Percentiles rank a stretch among this genome's conserved stretches.
phyloP scores from a whole-genome alignment of 2,113 vertebrate species.

The Colinus virginianus region DNA sequence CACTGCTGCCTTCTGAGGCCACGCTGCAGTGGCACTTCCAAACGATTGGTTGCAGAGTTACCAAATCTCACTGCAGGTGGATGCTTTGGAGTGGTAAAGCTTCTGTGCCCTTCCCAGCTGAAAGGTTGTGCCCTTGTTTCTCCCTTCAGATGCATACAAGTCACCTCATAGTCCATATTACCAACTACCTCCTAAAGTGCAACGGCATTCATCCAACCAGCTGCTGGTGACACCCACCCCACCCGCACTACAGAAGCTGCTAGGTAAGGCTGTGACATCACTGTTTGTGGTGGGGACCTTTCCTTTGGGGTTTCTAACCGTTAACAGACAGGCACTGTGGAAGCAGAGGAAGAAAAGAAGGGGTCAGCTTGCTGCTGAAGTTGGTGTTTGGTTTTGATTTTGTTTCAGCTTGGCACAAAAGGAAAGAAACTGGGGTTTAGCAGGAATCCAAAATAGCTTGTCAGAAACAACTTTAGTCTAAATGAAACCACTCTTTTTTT shows the following conservation, averaged over 20 bases:
- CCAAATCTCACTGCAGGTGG: fast-evolving
- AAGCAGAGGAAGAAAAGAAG: neutral
- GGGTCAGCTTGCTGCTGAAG: neutral
- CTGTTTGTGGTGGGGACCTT: neutral
- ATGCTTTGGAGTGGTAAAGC: fast-evolving
- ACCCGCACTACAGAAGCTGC: constrained; percentile 93
- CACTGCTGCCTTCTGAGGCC: neutral
- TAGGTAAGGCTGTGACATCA: constrained; percentile 80
- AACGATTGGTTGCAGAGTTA: fast-evolving
- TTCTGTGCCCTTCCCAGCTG: neutral
- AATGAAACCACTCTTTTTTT: neutral
- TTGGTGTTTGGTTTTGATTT: neutral
- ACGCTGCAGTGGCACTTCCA: neutral
- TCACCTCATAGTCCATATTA: constrained; percentile 95
- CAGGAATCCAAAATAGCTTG: neutral
- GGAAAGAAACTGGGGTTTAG: neutral
- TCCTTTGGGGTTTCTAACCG: fast-evolving
- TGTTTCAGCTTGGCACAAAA: neutral
- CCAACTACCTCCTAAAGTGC: constrained; percentile 98
- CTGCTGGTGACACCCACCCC: constrained; percentile 91
- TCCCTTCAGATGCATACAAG: constrained; percentile 88
- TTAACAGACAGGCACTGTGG: neutral
- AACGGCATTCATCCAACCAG: constrained; percentile 90
- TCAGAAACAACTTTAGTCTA: neutral
- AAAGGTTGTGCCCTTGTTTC: neutral